A percentile compares a stretch with the other conserved stretches of the same genome.
phyloP scores from a whole-genome alignment of 2,888 invertebrate species.

The Bhutanitis thaidina region DNA sequence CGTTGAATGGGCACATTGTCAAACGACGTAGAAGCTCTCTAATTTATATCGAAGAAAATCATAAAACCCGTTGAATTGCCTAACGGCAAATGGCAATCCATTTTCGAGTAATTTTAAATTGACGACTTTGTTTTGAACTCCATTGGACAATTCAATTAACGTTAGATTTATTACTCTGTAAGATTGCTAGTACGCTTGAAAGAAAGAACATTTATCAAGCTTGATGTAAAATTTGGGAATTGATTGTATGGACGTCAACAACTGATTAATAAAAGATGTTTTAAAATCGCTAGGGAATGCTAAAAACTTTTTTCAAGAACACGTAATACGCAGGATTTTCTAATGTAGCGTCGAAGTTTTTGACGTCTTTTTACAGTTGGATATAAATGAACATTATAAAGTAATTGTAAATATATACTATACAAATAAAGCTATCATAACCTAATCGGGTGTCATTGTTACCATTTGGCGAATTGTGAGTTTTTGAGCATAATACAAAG shows the following conservation, averaged over 20 bases:
- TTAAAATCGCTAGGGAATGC: too few relatives aligned
- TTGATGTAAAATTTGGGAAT: conserved; percentile 5
- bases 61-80: conserved; percentile 2
- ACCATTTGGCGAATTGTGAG: too few relatives aligned
- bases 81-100: conserved; percentile 9
- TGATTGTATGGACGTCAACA: conserved; percentile 3
- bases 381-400: too few relatives aligned
- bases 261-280: neutral
- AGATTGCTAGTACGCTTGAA: conserved; percentile 2
- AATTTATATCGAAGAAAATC: neutral
- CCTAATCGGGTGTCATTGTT: too few relatives aligned
- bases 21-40: neutral
- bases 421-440: too few relatives aligned
- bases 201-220: conserved; percentile 9
- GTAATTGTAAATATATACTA: too few relatives aligned
- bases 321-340: too few relatives aligned
- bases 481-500: too few relatives aligned
- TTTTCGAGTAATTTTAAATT: conserved; percentile 13
- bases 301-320: too few relatives aligned
- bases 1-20: too few relatives aligned
- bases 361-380: too few relatives aligned
- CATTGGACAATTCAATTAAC: conserved; percentile 16
- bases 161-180: conserved; percentile 10
- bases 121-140: conserved; percentile 18
- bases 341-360: too few relatives aligned